A percentile compares a stretch with the other conserved stretches of the same genome.
Conservation (phyloP, 2,797 vertebrate species). For the Paratrypauchen microcephalus region DNA sequence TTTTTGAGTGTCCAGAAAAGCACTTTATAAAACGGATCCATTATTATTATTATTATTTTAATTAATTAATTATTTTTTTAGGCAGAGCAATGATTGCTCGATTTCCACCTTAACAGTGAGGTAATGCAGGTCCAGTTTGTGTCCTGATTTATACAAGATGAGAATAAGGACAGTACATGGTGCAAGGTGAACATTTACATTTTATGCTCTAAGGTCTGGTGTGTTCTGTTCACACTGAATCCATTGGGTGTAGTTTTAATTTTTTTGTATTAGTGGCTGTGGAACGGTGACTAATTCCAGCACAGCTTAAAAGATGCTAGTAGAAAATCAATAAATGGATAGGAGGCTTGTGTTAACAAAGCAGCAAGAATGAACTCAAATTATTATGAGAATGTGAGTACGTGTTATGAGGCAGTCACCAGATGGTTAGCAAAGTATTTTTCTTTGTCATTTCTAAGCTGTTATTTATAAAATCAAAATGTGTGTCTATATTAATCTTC, state of each 20-base stretch:
- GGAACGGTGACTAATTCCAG: not conserved
- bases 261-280: not conserved
- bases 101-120: no score
- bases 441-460: conserved; percentile 55
- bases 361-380: conserved; percentile 38
- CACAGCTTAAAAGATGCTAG: conserved; percentile 4
- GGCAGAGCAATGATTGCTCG: no score
- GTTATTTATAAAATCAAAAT: conserved; percentile 46
- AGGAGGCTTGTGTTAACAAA: conserved; percentile 26
- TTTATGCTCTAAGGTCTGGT: not conserved
- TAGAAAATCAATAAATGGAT: conserved; percentile 20
- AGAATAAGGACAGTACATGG: not conserved
- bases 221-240: not conserved
- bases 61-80: no score
- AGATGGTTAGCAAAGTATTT: conserved; percentile 65
- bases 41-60: no score
- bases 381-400: conserved; percentile 43
- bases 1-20: no score
- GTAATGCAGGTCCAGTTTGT: not conserved
- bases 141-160: not conserved
- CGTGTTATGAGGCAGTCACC: conserved; percentile 53
- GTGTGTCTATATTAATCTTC: conserved; percentile 39
- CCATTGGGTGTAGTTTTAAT: not conserved
- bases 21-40: no score
- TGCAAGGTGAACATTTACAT: no score